phyloP scores from a whole-genome alignment of 2,113 vertebrate genomes.

The Urocitellus parryii region DNA sequence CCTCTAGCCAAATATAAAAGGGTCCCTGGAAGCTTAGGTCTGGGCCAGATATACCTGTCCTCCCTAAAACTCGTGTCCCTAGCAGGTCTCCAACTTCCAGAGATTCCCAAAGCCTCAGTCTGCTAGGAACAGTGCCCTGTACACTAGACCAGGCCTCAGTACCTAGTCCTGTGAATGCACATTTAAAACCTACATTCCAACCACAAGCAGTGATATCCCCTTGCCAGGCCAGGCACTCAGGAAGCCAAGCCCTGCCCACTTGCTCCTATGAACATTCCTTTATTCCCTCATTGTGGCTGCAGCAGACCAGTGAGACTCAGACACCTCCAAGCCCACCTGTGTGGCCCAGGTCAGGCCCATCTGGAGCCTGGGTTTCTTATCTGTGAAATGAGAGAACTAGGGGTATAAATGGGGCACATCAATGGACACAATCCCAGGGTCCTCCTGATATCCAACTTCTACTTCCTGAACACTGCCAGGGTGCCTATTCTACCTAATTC shows the following conservation, averaged over 20 bases:
- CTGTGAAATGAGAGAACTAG: background rate
- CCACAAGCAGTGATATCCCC: no score
- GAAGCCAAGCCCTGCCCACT: background rate
- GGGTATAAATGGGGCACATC: background rate
- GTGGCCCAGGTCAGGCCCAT: background rate
- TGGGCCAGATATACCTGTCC: background rate
- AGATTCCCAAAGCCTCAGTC: background rate
- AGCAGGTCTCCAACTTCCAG: background rate
- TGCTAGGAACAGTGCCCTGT: background rate
- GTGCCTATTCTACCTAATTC: background rate
- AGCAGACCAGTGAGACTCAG: background rate
- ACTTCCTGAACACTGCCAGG: background rate
- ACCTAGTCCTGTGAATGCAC: background rate
- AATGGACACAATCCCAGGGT: background rate
- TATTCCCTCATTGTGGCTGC: background rate
- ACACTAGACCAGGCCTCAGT: background rate
- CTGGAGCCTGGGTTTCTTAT: background rate
- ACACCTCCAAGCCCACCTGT: background rate
- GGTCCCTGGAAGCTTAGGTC: background rate
- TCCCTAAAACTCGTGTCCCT: background rate
- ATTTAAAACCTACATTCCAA: background rate
- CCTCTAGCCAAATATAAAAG: background rate
- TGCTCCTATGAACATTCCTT: background rate
- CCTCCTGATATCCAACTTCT: background rate
- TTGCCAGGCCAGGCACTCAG: background rate